Percentiles rank a stretch among this genome's conserved stretches.
These are phyloP conservation scores for Litocranius walleri DNA, from an alignment of 2,113 vertebrate genomes.

Conservation along the genomic window DNA sequence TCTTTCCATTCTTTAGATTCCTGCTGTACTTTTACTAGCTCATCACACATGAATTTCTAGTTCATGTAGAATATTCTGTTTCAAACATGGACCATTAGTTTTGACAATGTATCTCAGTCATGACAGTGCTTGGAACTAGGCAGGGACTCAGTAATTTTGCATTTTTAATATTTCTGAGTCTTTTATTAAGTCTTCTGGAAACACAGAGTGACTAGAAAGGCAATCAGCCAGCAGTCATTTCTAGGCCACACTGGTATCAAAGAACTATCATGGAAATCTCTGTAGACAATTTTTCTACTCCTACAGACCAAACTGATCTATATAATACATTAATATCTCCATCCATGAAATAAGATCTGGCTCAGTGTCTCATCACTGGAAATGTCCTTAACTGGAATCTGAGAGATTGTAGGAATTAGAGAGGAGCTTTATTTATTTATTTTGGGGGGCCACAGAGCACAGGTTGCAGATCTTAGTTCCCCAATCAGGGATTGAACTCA, in stretches of 20 bases:
- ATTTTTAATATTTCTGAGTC: slow-evolving; percentile 2
- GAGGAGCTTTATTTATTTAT: background rate
- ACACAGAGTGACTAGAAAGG: slow-evolving; percentile 18
- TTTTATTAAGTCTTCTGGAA: slow-evolving; percentile 16
- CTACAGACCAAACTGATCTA: background rate
- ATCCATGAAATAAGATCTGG: background rate
- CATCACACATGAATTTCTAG: background rate
- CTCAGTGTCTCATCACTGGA: background rate
- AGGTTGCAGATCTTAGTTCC: background rate
- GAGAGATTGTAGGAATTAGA: background rate
- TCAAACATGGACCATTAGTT: background rate
- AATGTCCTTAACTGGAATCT: background rate
- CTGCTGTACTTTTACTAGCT: background rate
- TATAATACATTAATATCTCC: background rate
- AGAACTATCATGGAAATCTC: slow-evolving; percentile 26
- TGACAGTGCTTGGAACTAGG: background rate
- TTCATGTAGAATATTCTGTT: background rate
- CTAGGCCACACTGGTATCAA: background rate
- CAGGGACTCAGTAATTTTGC: background rate
- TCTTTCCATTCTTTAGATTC: background rate
- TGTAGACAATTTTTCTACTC: background rate
- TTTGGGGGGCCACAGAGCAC: background rate
- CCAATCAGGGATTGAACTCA: background rate
- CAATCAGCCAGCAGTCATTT: slow-evolving; percentile 8
- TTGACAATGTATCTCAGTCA: background rate